These are phyloP conservation scores for Lasius platythorax DNA, from an alignment of 2,888 invertebrate species.

Conservation along the genomic window DNA sequence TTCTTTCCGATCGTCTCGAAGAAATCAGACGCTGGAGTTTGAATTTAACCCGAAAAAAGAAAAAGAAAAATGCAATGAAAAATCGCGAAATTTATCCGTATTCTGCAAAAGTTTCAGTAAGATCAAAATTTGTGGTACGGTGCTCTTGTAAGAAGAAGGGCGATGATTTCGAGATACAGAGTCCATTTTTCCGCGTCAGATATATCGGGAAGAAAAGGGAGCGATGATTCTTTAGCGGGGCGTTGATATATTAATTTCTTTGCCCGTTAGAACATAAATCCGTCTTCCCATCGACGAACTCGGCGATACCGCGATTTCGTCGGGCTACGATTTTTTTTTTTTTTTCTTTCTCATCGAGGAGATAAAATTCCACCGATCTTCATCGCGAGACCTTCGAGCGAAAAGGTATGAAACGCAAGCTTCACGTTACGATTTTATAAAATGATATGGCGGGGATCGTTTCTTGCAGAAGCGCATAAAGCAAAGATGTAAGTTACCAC, in stretches of 20 bases:
- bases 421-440: slow-evolving; percentile 38
- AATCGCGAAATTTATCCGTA: background rate
- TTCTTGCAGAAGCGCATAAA: slow-evolving; percentile 44
- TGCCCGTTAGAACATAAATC: slow-evolving; percentile 35
- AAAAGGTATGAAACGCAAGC: slow-evolving; percentile 36
- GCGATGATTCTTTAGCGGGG: slow-evolving; percentile 8
- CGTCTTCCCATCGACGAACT: slow-evolving; percentile 5
- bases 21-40: background rate
- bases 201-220: background rate
- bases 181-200: slow-evolving; percentile 38
- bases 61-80: background rate
- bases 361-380: slow-evolving; percentile 45
- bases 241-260: slow-evolving; percentile 49
- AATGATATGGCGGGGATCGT: slow-evolving; percentile 43
- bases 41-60: background rate
- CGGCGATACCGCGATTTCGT: slow-evolving; percentile 18
- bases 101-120: background rate
- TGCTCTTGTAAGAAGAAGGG: background rate
- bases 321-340: background rate
- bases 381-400: background rate
- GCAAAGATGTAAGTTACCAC: slow-evolving; percentile 32
- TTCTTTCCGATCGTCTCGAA: background rate
- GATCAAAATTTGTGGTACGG: slow-evolving; percentile 16
- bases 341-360: background rate
- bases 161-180: slow-evolving; percentile 2